Conservation (phyloP, 2,797 vertebrate genomes). For the Fistularia commersonii region DNA sequence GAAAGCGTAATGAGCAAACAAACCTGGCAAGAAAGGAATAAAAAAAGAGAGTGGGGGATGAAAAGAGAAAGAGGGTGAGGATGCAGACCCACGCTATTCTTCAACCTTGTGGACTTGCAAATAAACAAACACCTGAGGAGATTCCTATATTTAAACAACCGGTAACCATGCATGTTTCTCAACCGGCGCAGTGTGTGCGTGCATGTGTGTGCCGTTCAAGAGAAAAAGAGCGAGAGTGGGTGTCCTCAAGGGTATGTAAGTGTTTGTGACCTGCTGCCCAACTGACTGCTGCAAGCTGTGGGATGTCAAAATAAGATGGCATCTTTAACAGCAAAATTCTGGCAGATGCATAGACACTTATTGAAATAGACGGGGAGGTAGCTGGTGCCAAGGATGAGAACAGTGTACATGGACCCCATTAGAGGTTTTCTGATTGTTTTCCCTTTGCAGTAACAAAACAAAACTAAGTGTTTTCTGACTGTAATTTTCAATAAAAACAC, state of each 20-base stretch:
- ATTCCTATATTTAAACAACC: constrained; percentile 74
- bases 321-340: constrained; percentile 61
- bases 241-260: constrained; percentile 46
- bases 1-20: constrained; percentile 7
- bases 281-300: constrained; percentile 58
- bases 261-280: constrained; percentile 62
- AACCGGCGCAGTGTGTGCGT: constrained; percentile 31
- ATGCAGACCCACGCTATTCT: constrained; percentile 23
- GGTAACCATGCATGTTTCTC: constrained; percentile 64
- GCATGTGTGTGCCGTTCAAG: constrained; percentile 9
- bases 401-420: constrained; percentile 31
- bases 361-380: constrained; percentile 54
- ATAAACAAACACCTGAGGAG: constrained; percentile 76
- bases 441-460: constrained; percentile 59
- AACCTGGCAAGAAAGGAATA: constrained; percentile 23
- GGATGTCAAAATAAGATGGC: constrained; percentile 62
- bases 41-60: constrained; percentile 21
- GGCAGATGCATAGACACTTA: constrained; percentile 55
- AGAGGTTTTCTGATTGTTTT: constrained; percentile 65
- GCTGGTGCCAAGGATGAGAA: constrained; percentile 45
- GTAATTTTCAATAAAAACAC: constrained; percentile 68
- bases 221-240: constrained; percentile 5
- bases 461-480: constrained; percentile 67
- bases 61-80: constrained; percentile 29
- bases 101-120: constrained; percentile 52